Conservation (phyloP, 2,888 invertebrate genomes). For the Pogonocherus hispidulus region DNA sequence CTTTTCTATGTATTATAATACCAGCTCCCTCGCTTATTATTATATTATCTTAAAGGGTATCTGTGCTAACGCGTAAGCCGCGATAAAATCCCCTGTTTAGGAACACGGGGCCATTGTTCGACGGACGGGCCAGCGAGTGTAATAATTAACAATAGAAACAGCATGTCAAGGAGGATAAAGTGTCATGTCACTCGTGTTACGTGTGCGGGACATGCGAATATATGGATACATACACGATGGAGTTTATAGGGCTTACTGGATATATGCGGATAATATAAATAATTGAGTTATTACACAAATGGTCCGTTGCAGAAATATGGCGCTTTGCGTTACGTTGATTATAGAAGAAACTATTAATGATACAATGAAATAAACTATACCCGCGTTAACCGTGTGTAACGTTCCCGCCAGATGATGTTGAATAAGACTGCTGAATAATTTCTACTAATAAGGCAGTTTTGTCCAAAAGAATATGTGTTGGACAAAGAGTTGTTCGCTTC, state of each 20-base stretch:
- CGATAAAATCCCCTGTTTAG: conserved; percentile 30
- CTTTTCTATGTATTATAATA: too few species aligned
- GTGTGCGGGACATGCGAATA: conserved; percentile 30
- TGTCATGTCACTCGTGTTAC: conserved; percentile 27
- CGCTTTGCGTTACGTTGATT: too few species aligned
- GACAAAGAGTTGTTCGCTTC: too few species aligned
- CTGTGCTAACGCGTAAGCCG: conserved; percentile 15
- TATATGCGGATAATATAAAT: not conserved
- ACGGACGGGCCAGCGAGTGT: conserved; percentile 16
- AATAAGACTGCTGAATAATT: too few species aligned
- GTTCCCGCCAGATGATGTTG: too few species aligned
- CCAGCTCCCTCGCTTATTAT: too few species aligned
- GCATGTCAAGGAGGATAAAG: conserved; percentile 38
- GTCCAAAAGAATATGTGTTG: too few species aligned
- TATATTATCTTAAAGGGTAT: conserved; percentile 18
- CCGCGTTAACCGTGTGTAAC: too few species aligned
- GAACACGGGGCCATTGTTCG: conserved; percentile 31
- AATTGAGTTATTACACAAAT: not conserved
- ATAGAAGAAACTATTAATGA: too few species aligned
- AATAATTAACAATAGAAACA: conserved; percentile 46
- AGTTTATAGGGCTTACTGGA: not conserved
- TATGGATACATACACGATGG: conserved; percentile 16
- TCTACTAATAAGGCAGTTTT: too few species aligned
- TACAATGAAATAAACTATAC: too few species aligned
- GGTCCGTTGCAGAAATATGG: too few species aligned